Evolutionary conservation across 2,113 vertebrate species (phyloP).

Genomic region (Bostrychus sinensis): DNA sequence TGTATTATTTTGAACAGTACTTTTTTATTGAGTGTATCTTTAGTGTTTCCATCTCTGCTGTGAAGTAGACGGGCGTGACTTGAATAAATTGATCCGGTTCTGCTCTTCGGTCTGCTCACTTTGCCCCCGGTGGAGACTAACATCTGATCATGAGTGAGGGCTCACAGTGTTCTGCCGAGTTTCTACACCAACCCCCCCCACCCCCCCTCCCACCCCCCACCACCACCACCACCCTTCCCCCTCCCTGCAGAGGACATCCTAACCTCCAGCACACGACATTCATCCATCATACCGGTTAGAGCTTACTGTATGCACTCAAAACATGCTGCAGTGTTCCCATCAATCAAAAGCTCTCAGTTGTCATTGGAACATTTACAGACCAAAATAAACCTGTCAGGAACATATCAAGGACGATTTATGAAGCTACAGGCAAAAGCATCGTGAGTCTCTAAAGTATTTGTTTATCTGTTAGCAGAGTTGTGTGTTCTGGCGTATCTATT

Average conservation of each 20-base stretch:
- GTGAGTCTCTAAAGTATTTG: not conserved
- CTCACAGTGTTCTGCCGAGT: not conserved
- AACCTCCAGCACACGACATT: not conserved
- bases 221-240: too few species aligned
- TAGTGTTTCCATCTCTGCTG: too few species aligned
- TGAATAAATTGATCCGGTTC: not conserved
- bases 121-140: not conserved
- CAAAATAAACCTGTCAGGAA: conserved; percentile 29
- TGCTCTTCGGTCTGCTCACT: not conserved
- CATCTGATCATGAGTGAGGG: not conserved
- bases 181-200: too few species aligned
- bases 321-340: conserved; percentile 19
- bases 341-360: conserved; percentile 28
- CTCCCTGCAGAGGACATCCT: not conserved
- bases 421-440: not conserved
- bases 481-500: too few species aligned
- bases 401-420: conserved; percentile 4
- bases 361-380: not conserved
- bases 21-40: too few species aligned
- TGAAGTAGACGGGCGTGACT: too few species aligned
- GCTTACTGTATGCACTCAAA: conserved; percentile 1
- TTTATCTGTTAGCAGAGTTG: not conserved
- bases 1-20: too few species aligned
- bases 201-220: too few species aligned
- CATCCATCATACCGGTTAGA: conserved; percentile 23